phyloP scores from a whole-genome alignment of 2,888 invertebrate species.

The Nebria brevicollis region DNA sequence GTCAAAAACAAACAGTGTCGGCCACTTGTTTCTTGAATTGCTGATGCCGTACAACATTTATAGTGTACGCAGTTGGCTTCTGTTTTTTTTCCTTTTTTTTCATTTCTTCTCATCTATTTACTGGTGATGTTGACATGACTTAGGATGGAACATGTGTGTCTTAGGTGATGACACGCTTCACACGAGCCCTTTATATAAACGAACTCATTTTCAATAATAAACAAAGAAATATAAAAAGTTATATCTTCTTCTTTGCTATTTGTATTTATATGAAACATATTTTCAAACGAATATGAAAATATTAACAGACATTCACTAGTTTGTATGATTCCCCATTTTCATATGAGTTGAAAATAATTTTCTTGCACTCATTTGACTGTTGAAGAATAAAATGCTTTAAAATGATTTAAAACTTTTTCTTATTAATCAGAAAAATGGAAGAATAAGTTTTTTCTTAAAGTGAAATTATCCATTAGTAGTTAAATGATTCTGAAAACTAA shows the following conservation, averaged over 20 bases:
- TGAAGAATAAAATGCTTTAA: too few species aligned
- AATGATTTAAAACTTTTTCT: too few species aligned
- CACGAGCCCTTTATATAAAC: conserved; percentile 18
- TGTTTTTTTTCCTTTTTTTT: background rate
- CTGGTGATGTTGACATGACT: background rate
- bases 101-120: background rate
- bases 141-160: conserved; percentile 9
- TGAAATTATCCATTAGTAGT: background rate
- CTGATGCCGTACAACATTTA: background rate
- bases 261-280: background rate
- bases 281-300: background rate
- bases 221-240: background rate
- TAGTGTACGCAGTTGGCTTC: background rate
- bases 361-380: too few species aligned
- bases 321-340: too few species aligned
- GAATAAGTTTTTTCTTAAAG: too few species aligned
- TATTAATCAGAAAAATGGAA: too few species aligned
- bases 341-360: too few species aligned
- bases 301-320: too few species aligned
- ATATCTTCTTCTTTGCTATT: background rate
- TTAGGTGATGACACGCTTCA: conserved; percentile 12
- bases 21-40: background rate
- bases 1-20: conserved; percentile 10
- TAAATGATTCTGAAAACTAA: background rate
- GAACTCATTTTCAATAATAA: background rate